Evolutionary conservation across 2,797 vertebrate genomes (phyloP).

Genomic region (Crotalus adamanteus): DNA sequence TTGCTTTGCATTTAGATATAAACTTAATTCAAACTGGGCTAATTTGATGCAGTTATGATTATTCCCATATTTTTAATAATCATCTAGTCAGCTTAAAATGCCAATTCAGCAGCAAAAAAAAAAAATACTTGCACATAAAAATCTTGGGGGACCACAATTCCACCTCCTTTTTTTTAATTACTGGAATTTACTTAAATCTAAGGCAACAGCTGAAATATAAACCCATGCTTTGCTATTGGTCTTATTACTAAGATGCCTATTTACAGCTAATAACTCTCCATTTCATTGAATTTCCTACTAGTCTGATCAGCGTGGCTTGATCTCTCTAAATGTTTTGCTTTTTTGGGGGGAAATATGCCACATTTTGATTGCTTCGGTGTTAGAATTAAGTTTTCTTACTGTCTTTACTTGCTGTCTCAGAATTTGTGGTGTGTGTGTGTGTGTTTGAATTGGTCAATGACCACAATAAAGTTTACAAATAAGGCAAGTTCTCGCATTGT

Average conservation of each 20-base stretch:
- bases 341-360: background rate
- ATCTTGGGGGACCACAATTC: background rate
- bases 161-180: background rate
- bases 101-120: background rate
- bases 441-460: background rate
- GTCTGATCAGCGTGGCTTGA: background rate
- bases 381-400: background rate
- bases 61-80: background rate
- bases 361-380: background rate
- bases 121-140: background rate
- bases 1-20: background rate
- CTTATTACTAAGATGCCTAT: background rate
- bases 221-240: background rate
- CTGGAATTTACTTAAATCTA: background rate
- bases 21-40: background rate
- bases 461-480: background rate
- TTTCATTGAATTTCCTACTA: background rate
- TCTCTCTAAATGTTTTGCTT: background rate
- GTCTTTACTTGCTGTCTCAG: background rate
- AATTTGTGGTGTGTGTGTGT: background rate
- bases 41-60: background rate
- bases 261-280: background rate
- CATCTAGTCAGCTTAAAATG: background rate
- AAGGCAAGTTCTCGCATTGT: background rate
- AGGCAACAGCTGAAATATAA: background rate